A percentile compares a stretch with the other conserved stretches of the same genome.
phyloP scores from a whole-genome alignment of 2,888 invertebrate genomes.

The Idaea aversata region DNA sequence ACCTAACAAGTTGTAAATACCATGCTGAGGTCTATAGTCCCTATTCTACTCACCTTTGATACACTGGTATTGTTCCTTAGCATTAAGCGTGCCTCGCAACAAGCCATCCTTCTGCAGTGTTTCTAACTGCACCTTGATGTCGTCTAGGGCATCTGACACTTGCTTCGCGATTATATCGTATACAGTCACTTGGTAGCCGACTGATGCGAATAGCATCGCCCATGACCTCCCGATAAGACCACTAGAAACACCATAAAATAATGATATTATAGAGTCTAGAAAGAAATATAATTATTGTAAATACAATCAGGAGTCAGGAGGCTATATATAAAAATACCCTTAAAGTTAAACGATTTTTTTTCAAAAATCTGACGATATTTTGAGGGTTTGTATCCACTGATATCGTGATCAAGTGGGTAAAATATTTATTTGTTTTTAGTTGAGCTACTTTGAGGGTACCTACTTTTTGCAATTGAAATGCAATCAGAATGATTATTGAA shows the following conservation, averaged over 20 bases:
- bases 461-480: no score
- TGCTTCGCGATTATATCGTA: conserved; percentile 91
- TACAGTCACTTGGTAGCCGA: conserved; percentile 92
- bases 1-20: no score
- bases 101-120: conserved; percentile 85
- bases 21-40: no score
- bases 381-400: no score
- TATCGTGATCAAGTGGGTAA: no score
- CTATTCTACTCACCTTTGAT: conserved; percentile 86
- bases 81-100: conserved; percentile 87
- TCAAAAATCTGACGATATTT: no score
- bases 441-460: no score
- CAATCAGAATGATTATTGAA: no score
- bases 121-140: conserved; percentile 86
- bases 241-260: conserved; percentile 74
- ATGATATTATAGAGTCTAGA: neutral
- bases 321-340: no score
- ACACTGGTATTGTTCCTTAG: conserved; percentile 86
- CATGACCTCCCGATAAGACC: conserved; percentile 97
- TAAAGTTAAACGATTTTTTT: no score
- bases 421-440: no score
- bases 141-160: conserved; percentile 85
- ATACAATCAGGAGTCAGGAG: no score
- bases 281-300: neutral
- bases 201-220: conserved; percentile 97